Evolutionary conservation across 2,113 vertebrate species (phyloP).

Genomic region (Anseranas semipalmata): DNA sequence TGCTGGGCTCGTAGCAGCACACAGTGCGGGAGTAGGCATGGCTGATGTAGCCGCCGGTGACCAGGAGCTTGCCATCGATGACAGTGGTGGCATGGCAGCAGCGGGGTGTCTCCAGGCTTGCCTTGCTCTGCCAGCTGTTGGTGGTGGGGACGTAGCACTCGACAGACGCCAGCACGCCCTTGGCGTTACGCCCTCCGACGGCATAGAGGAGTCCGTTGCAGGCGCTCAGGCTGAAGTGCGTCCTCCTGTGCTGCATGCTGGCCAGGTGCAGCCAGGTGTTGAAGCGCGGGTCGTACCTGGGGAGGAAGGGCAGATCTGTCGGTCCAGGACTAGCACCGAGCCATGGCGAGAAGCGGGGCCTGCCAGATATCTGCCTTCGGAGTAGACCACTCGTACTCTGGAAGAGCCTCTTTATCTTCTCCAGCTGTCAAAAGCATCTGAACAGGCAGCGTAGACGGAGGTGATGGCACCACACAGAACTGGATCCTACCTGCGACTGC

Average conservation of each 20-base stretch:
- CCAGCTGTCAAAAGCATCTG: no score
- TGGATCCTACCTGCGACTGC: no score
- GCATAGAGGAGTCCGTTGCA: slow-evolving; percentile 82
- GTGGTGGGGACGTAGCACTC: slow-evolving; percentile 84
- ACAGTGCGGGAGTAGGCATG: slow-evolving; percentile 83
- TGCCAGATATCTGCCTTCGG: no score
- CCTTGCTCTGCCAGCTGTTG: slow-evolving; percentile 83
- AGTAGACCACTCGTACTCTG: no score
- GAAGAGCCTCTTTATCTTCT: no score
- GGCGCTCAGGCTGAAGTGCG: slow-evolving; percentile 84
- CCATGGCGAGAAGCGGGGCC: no score
- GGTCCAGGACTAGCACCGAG: no score
- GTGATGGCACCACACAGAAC: no score
- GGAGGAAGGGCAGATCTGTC: neutral
- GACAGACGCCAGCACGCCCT: slow-evolving; percentile 77
- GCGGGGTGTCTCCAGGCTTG: slow-evolving; percentile 80
- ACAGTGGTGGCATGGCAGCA: slow-evolving; percentile 84
- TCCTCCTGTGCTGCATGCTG: slow-evolving; percentile 84
- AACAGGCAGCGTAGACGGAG: no score
- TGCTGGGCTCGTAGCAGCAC: slow-evolving; percentile 73
- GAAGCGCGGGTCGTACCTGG: slow-evolving; percentile 86
- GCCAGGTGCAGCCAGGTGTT: slow-evolving; percentile 87
- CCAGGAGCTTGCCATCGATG: slow-evolving; percentile 79
- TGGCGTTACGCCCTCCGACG: slow-evolving; percentile 80
- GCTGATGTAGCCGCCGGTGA: slow-evolving; percentile 83